phyloP scores from a whole-genome alignment of 2,113 vertebrate genomes.

The Leptobrachium leishanense region DNA sequence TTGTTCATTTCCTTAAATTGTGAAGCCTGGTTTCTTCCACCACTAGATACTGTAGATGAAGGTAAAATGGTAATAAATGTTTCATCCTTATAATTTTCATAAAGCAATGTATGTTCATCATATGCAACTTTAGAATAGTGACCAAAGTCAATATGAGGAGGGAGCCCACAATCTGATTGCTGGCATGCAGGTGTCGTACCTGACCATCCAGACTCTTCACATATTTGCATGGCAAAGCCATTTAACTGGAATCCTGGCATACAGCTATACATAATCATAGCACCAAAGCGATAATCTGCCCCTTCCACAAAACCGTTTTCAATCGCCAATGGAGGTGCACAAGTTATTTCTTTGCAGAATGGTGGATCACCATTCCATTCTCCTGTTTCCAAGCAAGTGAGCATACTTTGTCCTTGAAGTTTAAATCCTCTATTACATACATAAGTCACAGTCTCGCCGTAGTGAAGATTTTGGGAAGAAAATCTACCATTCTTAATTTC shows the following conservation, averaged over 20 bases:
- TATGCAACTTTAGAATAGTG: conserved; percentile 73
- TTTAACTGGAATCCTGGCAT: conserved; percentile 89
- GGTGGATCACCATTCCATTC: conserved; percentile 79
- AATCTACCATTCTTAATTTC: conserved; percentile 81
- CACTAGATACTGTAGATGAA: background rate
- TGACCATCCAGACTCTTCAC: conserved; percentile 91
- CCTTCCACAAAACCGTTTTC: conserved; percentile 96
- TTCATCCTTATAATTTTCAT: conserved; percentile 34
- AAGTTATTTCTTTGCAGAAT: conserved; percentile 81
- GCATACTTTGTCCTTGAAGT: conserved; percentile 76
- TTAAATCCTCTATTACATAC: conserved; percentile 85
- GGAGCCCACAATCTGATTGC: conserved; percentile 88
- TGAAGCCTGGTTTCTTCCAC: conserved; percentile 43
- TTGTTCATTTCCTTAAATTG: conserved; percentile 50
- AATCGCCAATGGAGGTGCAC: conserved; percentile 83
- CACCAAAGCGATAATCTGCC: conserved; percentile 88
- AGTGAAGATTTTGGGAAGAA: conserved; percentile 77
- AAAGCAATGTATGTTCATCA: conserved; percentile 54
- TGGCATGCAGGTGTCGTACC: conserved; percentile 79
- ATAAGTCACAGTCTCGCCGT: conserved; percentile 80
- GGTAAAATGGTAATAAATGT: conserved; percentile 52
- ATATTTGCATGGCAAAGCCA: conserved; percentile 89
- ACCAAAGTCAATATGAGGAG: conserved; percentile 95
- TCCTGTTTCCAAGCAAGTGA: conserved; percentile 83
- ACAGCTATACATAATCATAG: conserved; percentile 97